phyloP scores from a whole-genome alignment of 2,113 vertebrate genomes.

The Lethenteron reissneri region DNA sequence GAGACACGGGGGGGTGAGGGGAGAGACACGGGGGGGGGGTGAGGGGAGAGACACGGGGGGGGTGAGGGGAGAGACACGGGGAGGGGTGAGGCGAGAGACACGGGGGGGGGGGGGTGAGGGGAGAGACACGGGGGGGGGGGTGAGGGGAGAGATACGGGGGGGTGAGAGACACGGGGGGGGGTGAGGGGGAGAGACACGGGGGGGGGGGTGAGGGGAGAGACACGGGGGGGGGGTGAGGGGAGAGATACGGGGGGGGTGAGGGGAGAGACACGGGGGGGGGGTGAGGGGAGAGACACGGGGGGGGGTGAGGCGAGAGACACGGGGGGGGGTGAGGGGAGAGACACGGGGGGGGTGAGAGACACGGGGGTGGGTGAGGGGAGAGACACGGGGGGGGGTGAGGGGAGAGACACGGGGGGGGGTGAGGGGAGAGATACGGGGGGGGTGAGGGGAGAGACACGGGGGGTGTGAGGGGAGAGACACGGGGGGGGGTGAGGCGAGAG shows the following conservation, averaged over 20 bases:
- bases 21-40: not conserved
- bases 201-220: not conserved
- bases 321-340: not conserved
- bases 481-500: not conserved
- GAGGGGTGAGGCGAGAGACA: not conserved
- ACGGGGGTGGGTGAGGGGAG: not conserved
- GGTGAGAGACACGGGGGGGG: too few relatives aligned
- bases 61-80: too few relatives aligned
- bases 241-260: not conserved
- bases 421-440: too few relatives aligned
- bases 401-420: too few relatives aligned
- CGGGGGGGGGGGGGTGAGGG: not conserved
- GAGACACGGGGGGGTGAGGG: not conserved
- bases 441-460: not conserved
- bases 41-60: not conserved
- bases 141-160: too few relatives aligned
- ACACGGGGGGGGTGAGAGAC: not conserved
- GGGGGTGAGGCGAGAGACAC: not conserved
- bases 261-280: not conserved
- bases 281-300: not conserved
- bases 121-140: too few relatives aligned
- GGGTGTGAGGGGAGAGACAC: not conserved
- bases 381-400: not conserved
- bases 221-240: not conserved
- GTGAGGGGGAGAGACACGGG: not conserved